phyloP scores from a whole-genome alignment of 2,888 invertebrate genomes.

The Carterocephalus palaemon region DNA sequence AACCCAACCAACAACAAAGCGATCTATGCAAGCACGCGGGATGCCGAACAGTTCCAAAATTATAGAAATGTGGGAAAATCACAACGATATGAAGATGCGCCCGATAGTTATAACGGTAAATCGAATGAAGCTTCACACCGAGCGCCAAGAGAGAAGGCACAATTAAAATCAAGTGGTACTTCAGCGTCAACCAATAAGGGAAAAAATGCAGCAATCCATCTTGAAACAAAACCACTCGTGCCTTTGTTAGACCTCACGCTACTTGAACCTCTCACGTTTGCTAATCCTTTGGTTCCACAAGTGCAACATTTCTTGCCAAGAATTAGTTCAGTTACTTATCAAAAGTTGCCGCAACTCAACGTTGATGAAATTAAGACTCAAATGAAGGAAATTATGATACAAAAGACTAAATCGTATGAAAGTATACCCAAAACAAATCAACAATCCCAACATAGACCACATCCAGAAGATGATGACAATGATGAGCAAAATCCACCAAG shows the following conservation, averaged over 20 bases:
- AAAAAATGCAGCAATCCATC: constrained; percentile 54
- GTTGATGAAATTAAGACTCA: constrained; percentile 46
- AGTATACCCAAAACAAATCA: constrained; percentile 44
- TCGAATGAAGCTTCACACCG: not conserved
- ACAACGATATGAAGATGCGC: constrained; percentile 4
- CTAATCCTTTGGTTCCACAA: constrained; percentile 70
- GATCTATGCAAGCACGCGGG: constrained; percentile 43
- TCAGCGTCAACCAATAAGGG: constrained; percentile 59
- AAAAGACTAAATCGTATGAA: constrained; percentile 55
- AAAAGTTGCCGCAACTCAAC: constrained; percentile 47
- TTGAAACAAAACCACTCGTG: constrained; percentile 57
- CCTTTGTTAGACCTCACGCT: constrained; percentile 63
- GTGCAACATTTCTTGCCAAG: constrained; percentile 70
- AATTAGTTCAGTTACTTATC: constrained; percentile 57
- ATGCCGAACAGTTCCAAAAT: constrained; percentile 36
- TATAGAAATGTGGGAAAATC: constrained; percentile 17
- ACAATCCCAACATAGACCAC: constrained; percentile 43
- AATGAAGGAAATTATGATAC: constrained; percentile 49
- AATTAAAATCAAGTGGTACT: constrained; percentile 27
- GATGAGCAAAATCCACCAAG: constrained; percentile 44
- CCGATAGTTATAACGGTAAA: not conserved
- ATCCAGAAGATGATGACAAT: constrained; percentile 40
- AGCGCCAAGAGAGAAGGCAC: constrained; percentile 39
- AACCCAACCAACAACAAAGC: constrained; percentile 49
- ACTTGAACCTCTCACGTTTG: constrained; percentile 66